Base-by-base conservation (phyloP, 2,113 vertebrate species). In the Paracanthobrama guichenoti region DNA sequence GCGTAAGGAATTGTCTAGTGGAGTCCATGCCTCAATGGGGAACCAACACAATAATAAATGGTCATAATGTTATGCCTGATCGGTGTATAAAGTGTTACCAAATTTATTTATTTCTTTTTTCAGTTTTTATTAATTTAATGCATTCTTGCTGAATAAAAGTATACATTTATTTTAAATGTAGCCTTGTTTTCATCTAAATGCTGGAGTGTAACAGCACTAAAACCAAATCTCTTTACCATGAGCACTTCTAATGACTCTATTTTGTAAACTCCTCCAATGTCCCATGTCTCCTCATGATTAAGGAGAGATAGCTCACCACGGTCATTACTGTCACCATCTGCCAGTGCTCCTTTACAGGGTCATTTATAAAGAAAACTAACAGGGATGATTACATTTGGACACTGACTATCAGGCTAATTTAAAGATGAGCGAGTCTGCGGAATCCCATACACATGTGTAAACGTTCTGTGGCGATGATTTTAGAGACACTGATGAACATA, bases 211-310 rank as follows among this genome's bases (percentile, higher is more conserved):
- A 71, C 31, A n/a, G 73, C 13, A 81, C 83, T 84, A 31, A 72
- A 83, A 50, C 89, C 85, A 79, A 86, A 86, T 66, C 50, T 87
- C 77, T 69, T 24, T 86, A 85, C 88, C 89, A 60, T 72, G 42
- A 79, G 79, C 82, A 71, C 62, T 57, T 77, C 76, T 78, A 89
- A 90, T 88, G 86, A 89, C 85, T 48, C 84, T 90, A 84, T 87
- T 90, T 55, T 87, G 86, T 90, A 88, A 89, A 92, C 89, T 76
- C 67, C 71, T 84, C 86, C 14, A 86, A 81, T 26, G 73, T 78
- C 86, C 86, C 46, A 79, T 79, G 67, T 84, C 50, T 84, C 82
- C 0, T 39, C 26, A 69, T 85, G 88, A 87, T 89, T 85, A 20
- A 80, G 55, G 44, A 53, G 16, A 50, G 16, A 53, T 75, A 75